Evolutionary conservation across 2,888 invertebrate species (phyloP).

Genomic region (Homarus gammarus): DNA sequence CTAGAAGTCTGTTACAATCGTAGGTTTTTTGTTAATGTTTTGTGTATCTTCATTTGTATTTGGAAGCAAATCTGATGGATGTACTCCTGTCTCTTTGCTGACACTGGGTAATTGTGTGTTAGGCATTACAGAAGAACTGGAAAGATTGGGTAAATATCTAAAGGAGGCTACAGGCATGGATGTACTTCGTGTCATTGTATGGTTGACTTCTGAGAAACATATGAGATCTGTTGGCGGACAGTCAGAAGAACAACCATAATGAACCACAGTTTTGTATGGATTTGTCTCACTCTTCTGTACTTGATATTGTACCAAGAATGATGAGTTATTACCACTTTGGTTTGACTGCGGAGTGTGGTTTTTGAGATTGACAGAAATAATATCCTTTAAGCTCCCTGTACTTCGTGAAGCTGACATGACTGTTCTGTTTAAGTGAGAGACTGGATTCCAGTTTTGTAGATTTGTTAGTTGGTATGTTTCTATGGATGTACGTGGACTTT

Average conservation of each 20-base stretch:
- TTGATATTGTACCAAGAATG: slow-evolving; percentile 4
- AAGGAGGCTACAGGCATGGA: slow-evolving; percentile 70
- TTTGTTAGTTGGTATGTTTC: slow-evolving; percentile 74
- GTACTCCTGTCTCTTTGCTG: not conserved
- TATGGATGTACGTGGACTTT: slow-evolving; percentile 14
- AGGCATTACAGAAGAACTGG: slow-evolving; percentile 10
- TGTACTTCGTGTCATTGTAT: slow-evolving; percentile 70
- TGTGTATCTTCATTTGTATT: slow-evolving; percentile 25
- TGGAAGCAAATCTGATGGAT: slow-evolving; percentile 9
- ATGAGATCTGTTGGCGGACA: slow-evolving; percentile 59
- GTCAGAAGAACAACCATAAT: slow-evolving; percentile 55
- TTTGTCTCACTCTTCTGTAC: slow-evolving; percentile 26
- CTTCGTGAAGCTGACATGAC: slow-evolving; percentile 57
- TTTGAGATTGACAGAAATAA: slow-evolving; percentile 45
- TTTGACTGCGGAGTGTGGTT: slow-evolving; percentile 27
- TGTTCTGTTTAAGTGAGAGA: slow-evolving; percentile 36
- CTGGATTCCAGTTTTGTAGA: slow-evolving; percentile 70
- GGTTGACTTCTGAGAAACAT: slow-evolving; percentile 60
- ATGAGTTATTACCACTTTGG: slow-evolving; percentile 7
- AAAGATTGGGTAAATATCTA: slow-evolving; percentile 35
- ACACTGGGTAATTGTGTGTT: not conserved
- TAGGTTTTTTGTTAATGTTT: slow-evolving; percentile 35
- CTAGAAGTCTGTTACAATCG: slow-evolving; percentile 62
- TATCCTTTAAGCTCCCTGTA: slow-evolving; percentile 58
- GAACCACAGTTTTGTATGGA: slow-evolving; percentile 47